Base-by-base conservation (phyloP, 2,113 vertebrate genomes). In the Proterorhinus semilunaris region DNA sequence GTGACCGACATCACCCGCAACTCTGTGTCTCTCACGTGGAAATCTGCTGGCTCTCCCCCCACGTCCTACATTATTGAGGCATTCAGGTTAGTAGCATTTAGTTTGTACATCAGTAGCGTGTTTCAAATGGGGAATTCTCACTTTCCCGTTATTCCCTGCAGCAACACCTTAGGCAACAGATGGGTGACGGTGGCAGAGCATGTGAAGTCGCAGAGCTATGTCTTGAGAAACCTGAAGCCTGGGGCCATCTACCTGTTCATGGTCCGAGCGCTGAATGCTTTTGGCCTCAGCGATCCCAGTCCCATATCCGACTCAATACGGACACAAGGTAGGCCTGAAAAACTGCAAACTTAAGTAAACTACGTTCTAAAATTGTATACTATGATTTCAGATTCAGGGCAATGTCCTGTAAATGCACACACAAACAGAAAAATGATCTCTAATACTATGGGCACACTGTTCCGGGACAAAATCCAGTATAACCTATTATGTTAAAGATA, bases 271-370 rank as follows among this genome's bases (percentile, higher is more conserved):
- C 94, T 95, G 65, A 99, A 98, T 82, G 93, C 96, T 0, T 94
- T 98, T 15, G 98, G 98, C 69, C 93, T 99, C 71, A 99, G 98
- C 21, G 96, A 99, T 83, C 98, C 98, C 17, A 99, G 98, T 88
- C 94, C 95, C 72, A 98, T 98, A 89, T 96, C 96, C 15, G 96
- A 98, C 54, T 95, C 96, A 1, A 92, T 99, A 72, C 95, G 96
- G 88, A 99, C 96, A 46, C 96, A 97, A 90, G 97, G 97, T 99
- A 59, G 75, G 87, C 81, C 45, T 65, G n/a, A 17, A 45, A 21
- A 27, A 55, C 27, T 36, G 1, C 0, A 10, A n/a, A n/a, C n/a
- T 27, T 67, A 27, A 69, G 15, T 17, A 15, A 10, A n/a, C 9
- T 6, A 54, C 2, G 27, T 3, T 36, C 27, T 36, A 36, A 36